Conservation (phyloP, 2,113 vertebrate species). For the Microcebus jonahi region DNA sequence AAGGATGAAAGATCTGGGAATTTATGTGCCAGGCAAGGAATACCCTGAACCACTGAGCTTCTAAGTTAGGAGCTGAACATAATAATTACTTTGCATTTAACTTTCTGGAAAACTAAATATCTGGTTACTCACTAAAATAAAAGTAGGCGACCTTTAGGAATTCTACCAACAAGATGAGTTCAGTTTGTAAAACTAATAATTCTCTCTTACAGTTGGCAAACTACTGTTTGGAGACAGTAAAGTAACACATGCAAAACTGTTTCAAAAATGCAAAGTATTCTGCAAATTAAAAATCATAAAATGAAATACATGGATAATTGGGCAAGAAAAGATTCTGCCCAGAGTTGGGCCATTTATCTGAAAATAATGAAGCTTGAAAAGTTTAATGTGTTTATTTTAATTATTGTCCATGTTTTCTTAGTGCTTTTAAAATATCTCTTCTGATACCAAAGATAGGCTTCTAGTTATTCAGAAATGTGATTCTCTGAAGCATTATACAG, state of each 20-base stretch:
- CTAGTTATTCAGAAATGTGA: background rate
- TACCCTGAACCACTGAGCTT: background rate
- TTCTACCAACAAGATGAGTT: background rate
- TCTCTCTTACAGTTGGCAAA: background rate
- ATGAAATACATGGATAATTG: background rate
- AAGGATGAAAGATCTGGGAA: background rate
- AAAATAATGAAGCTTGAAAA: background rate
- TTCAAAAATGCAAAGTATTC: background rate
- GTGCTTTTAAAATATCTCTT: background rate
- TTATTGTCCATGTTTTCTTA: background rate
- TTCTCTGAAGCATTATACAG: background rate
- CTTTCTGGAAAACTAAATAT: background rate
- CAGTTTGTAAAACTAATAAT: background rate
- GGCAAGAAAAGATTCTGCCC: background rate
- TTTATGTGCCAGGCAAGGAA: no score
- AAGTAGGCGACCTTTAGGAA: background rate
- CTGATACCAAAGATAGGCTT: background rate
- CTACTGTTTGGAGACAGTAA: background rate
- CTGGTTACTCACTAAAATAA: background rate
- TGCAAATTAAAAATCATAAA: background rate
- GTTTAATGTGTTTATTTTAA: background rate
- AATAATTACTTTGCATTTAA: background rate
- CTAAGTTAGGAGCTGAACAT: background rate
- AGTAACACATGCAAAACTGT: background rate
- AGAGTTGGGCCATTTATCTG: background rate